Percentiles rank a stretch among this genome's conserved stretches.
These are phyloP conservation scores for Urocitellus parryii DNA, from an alignment of 2,113 vertebrate genomes.

Conservation along the genomic window DNA sequence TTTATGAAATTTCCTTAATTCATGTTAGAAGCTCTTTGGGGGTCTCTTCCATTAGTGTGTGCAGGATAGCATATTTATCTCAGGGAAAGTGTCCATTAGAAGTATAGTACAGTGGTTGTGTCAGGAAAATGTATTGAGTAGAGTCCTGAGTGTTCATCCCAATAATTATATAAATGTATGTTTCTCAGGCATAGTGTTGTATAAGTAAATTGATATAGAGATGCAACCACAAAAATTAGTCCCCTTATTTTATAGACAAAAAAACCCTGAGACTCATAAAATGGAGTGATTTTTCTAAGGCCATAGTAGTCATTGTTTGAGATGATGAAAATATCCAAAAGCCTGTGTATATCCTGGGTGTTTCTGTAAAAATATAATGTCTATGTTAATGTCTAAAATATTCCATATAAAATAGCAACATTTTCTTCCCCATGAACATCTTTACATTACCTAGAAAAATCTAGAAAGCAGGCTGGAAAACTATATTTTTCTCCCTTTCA, in stretches of 20 bases:
- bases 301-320: neutral
- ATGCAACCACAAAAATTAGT: slow-evolving; percentile 40
- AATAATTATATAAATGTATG: slow-evolving; percentile 49
- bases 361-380: slow-evolving; percentile 49
- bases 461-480: neutral
- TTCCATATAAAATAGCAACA: slow-evolving; percentile 9
- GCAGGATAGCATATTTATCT: slow-evolving; percentile 25
- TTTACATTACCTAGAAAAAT: slow-evolving; percentile 1
- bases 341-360: neutral
- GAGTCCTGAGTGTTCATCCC: slow-evolving; percentile 28
- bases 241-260: slow-evolving; percentile 37
- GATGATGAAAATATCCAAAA: slow-evolving; percentile 24
- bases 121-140: slow-evolving; percentile 60
- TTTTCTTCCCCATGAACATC: neutral
- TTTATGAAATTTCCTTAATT: slow-evolving; percentile 47
- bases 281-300: neutral
- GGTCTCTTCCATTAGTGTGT: slow-evolving; percentile 52
- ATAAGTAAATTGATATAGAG: slow-evolving; percentile 46
- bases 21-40: slow-evolving; percentile 15
- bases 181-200: slow-evolving; percentile 33
- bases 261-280: slow-evolving; percentile 49
- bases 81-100: slow-evolving; percentile 46
- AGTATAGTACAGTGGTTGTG: neutral
- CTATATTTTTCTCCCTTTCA: neutral
- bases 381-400: neutral